Base-by-base conservation (phyloP, 2,797 vertebrate species). In the Dendrocincla fuliginosa region DNA sequence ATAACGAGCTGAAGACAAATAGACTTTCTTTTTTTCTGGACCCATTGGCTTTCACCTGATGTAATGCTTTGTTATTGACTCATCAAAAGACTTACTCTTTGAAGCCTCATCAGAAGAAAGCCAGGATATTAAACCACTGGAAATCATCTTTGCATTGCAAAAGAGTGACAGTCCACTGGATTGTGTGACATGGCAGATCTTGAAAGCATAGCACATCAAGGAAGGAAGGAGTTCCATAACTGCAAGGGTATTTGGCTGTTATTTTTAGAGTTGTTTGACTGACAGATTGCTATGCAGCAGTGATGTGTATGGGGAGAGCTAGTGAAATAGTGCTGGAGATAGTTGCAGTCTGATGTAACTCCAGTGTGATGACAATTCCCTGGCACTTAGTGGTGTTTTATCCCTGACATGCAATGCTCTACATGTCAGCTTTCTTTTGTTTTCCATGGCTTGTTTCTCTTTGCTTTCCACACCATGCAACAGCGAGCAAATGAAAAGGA, bases 351-450 rank as follows among this genome's bases (percentile, higher is more conserved):
- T 96, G 95, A 93, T 92, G 92, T 94, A 95, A 95, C 73, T 74
- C 68, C 86, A 92, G 61, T 49, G 85, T 60, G 95, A 96, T 94
- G 97, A 96, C 94, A 97, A 95, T 92, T 93, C 77, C 60, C 82
- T 96, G 95, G 90, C 95, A 44, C 70, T 75, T 39, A 30, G 23
- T 47, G n/a, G 60, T 22, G 41, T 69, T 95, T 94, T 77, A 87
- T 93, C 88, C 81, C 80, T 90, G 91, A 74, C 86, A 81, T 52
- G 76, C 60, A 81, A 42, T 78, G 92, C 92, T 91, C 90, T 93
- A 65, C 79, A 76, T 67, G 79, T 95, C 86, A 91, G 63, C 78
- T 87, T 90, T 60, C 94, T 94, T 93, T 96, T 95, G 91, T 96
- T 96, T 97, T 75, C 87, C 56, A 53, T 68, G 85, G 92, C 85